Conservation (phyloP, 2,113 vertebrate species). For the Nymphicus hollandicus region DNA sequence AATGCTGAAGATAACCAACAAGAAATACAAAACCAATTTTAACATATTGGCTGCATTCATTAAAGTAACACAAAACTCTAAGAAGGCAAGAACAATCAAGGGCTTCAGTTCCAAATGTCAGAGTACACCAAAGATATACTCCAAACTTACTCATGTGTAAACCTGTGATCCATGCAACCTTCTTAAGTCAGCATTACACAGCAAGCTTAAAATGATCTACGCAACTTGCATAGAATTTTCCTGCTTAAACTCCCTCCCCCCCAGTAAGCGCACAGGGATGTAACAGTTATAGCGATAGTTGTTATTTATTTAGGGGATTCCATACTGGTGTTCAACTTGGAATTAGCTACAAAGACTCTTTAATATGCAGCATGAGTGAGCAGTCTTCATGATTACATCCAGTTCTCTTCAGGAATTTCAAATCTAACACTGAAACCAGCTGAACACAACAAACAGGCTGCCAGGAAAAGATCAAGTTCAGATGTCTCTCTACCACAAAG, state of each 20-base stretch:
- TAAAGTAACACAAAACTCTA: neutral
- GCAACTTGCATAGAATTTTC: neutral
- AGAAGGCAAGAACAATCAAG: neutral
- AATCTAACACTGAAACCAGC: neutral
- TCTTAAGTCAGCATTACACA: neutral
- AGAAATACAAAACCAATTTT: neutral
- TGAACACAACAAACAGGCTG: neutral
- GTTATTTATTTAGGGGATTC: neutral
- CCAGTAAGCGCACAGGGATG: neutral
- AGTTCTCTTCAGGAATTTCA: neutral
- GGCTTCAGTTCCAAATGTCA: neutral
- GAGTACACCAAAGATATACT: neutral
- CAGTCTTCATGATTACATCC: neutral
- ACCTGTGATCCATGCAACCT: neutral
- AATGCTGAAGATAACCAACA: neutral
- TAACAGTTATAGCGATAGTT: neutral
- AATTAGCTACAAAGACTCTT: neutral
- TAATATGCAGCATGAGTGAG: neutral
- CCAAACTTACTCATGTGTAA: neutral
- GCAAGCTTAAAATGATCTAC: neutral
- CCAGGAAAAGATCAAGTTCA: neutral
- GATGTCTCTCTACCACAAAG: neutral
- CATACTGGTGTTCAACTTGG: neutral
- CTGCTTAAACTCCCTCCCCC: neutral
- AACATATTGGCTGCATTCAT: neutral